phyloP scores from a whole-genome alignment of 2,113 vertebrate species.

The Thunnus thynnus region DNA sequence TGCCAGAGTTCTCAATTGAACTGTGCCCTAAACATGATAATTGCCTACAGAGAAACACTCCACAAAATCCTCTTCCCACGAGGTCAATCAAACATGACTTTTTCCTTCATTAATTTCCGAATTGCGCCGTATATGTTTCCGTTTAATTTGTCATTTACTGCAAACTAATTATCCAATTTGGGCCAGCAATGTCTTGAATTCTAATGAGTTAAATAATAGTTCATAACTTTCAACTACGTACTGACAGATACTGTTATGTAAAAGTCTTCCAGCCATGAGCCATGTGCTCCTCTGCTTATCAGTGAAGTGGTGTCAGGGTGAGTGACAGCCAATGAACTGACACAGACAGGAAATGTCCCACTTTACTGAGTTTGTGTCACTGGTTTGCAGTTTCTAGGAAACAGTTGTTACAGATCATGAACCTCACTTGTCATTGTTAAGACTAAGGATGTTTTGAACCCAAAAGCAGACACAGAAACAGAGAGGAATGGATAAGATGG shows the following conservation, averaged over 20 bases:
- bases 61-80: neutral
- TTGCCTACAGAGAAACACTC: neutral
- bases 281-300: neutral
- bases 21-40: conserved; percentile 11
- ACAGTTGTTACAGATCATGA: conserved; percentile 12
- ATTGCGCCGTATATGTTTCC: neutral
- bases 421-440: neutral
- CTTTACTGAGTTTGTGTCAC: neutral
- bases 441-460: no score
- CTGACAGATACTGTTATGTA: neutral
- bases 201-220: no score
- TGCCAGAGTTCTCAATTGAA: conserved; percentile 23
- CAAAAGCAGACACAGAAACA: no score
- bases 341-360: conserved; percentile 14
- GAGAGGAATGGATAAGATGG: no score
- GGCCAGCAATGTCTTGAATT: no score
- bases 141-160: conserved; percentile 10
- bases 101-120: neutral
- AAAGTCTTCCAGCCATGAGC: neutral
- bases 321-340: conserved; percentile 17
- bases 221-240: neutral
- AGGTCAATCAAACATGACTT: conserved; percentile 41
- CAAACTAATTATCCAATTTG: neutral
- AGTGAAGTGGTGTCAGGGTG: neutral
- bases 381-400: conserved; percentile 7